phyloP scores from a whole-genome alignment of 2,888 invertebrate genomes.

The Napeogenes inachia region DNA sequence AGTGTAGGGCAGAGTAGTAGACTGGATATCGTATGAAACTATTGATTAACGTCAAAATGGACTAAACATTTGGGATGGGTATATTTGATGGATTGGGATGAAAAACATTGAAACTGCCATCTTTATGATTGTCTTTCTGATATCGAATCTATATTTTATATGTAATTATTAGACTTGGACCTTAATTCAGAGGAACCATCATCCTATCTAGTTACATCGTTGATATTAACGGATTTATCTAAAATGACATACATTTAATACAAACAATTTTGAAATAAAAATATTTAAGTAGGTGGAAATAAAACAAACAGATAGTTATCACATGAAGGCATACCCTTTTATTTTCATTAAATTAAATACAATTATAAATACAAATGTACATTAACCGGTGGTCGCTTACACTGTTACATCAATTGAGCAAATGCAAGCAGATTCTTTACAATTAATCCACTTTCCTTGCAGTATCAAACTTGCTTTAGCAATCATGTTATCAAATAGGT shows the following conservation, averaged over 20 bases:
- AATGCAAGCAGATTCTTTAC: slow-evolving; percentile 55
- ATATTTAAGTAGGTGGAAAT: slow-evolving; percentile 30
- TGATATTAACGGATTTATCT: too few relatives aligned
- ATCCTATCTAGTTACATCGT: too few relatives aligned
- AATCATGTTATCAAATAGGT: not conserved
- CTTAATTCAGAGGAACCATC: too few relatives aligned
- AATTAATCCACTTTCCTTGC: slow-evolving; percentile 20
- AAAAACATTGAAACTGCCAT: too few relatives aligned
- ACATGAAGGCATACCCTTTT: slow-evolving; percentile 73
- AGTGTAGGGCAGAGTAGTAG: too few relatives aligned
- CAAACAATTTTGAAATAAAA: not conserved
- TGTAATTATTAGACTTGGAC: too few relatives aligned
- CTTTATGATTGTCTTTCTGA: too few relatives aligned
- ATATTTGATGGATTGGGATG: too few relatives aligned
- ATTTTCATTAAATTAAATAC: slow-evolving; percentile 61
- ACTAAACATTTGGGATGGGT: too few relatives aligned
- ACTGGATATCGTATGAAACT: too few relatives aligned
- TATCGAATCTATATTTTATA: too few relatives aligned
- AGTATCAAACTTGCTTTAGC: not conserved
- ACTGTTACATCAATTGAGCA: slow-evolving; percentile 57
- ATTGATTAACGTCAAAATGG: too few relatives aligned
- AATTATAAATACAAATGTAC: slow-evolving; percentile 65
- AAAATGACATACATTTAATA: slow-evolving; percentile 1
- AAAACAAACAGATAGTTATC: slow-evolving; percentile 56
- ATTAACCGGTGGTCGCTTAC: slow-evolving; percentile 63